Percentiles rank a stretch among this genome's conserved stretches.
phyloP scores from a whole-genome alignment of 2,113 vertebrate genomes.

The Platysternon megacephalum region DNA sequence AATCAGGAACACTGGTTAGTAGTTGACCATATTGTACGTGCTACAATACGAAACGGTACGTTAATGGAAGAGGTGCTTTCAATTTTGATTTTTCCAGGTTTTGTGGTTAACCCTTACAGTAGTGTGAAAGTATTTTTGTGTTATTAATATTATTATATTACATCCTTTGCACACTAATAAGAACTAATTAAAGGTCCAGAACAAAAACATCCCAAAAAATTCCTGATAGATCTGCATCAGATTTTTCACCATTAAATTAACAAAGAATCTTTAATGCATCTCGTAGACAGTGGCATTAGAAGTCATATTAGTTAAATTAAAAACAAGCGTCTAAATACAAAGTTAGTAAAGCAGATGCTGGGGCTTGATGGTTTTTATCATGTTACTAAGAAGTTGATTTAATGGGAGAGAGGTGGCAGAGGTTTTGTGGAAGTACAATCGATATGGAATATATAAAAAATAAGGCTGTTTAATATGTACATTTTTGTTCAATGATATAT shows the following conservation, averaged over 20 bases:
- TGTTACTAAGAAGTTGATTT: slow-evolving; percentile 3
- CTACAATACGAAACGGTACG: neutral
- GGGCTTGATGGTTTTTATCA: neutral
- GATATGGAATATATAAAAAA: neutral
- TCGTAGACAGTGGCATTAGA: slow-evolving; percentile 22
- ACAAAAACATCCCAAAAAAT: slow-evolving; percentile 31
- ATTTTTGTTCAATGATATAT: neutral
- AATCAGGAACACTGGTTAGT: slow-evolving; percentile 37
- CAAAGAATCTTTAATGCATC: slow-evolving; percentile 13
- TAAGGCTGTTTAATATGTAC: neutral
- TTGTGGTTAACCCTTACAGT: neutral
- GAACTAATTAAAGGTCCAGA: neutral
- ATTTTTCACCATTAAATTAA: neutral
- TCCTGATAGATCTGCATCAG: slow-evolving; percentile 17
- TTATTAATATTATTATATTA: neutral
- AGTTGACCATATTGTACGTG: neutral
- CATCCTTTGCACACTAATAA: slow-evolving; percentile 22
- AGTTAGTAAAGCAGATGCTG: neutral
- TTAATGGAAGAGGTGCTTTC: slow-evolving; percentile 8
- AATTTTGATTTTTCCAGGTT: neutral
- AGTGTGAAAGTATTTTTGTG: neutral
- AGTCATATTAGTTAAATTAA: slow-evolving; percentile 44
- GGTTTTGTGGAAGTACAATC: neutral
- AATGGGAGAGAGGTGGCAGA: slow-evolving; percentile 18
- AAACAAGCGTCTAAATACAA: slow-evolving; percentile 16